Conservation (phyloP, 2,797 vertebrate species). For the Phrynocephalus guinanensis region DNA sequence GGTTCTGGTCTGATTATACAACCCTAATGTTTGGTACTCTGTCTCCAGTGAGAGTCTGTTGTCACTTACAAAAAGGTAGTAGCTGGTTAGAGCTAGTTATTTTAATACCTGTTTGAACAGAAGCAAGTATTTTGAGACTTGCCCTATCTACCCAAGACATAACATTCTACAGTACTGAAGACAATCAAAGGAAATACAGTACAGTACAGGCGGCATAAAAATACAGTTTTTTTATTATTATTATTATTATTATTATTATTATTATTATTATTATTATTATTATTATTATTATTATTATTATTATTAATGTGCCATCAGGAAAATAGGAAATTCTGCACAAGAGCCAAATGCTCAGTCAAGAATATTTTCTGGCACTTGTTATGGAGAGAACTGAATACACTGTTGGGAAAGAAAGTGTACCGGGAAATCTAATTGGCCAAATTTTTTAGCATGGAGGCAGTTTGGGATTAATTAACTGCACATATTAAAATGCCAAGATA, state of each 20-base stretch:
- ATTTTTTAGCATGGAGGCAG: background rate
- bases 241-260: too few relatives aligned
- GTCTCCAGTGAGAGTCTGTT: background rate
- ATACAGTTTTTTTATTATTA: too few relatives aligned
- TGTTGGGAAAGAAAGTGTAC: slow-evolving; percentile 22
- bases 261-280: too few relatives aligned
- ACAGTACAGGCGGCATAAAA: too few relatives aligned
- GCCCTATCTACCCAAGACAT: background rate
- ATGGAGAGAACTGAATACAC: background rate
- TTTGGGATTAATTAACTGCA: background rate
- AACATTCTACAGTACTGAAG: background rate
- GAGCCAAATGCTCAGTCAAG: background rate
- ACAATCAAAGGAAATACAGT: background rate
- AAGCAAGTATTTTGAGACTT: background rate
- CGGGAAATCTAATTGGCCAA: background rate
- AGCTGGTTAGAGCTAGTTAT: background rate
- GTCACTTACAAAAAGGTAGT: background rate
- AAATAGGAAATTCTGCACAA: background rate
- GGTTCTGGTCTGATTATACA: background rate
- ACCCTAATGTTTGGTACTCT: background rate
- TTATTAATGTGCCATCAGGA: background rate
- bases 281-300: too few relatives aligned
- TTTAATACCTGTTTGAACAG: background rate
- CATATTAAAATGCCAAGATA: background rate
- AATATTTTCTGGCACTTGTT: too few relatives aligned